Conservation (phyloP, 2,888 invertebrate genomes). For the Callinectes sapidus region DNA sequence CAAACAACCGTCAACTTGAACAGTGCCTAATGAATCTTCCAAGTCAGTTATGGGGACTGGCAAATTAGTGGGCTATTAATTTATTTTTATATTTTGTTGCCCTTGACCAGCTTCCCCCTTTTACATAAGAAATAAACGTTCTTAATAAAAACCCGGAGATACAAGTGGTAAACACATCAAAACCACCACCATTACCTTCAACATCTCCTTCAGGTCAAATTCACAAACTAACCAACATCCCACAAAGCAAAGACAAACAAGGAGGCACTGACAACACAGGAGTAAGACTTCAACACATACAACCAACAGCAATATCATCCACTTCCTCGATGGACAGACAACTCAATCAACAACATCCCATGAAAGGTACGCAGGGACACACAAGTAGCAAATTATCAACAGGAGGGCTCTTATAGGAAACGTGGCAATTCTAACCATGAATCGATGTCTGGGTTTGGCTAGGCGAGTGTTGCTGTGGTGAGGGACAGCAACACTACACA, state of each 20-base stretch:
- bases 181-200: too few relatives aligned
- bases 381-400: not conserved
- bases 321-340: too few relatives aligned
- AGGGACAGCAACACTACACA: not conserved
- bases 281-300: too few relatives aligned
- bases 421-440: not conserved
- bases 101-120: too few relatives aligned
- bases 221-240: not conserved
- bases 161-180: not conserved
- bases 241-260: not conserved
- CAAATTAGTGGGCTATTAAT: too few relatives aligned
- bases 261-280: not conserved
- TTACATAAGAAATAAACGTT: too few relatives aligned
- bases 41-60: too few relatives aligned
- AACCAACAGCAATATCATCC: too few relatives aligned
- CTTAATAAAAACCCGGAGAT: not conserved
- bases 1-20: not conserved
- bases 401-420: not conserved
- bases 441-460: slow-evolving; percentile 16
- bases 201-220: too few relatives aligned
- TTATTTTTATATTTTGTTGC: too few relatives aligned
- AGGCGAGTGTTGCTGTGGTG: not conserved
- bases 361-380: not conserved
- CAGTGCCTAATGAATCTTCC: too few relatives aligned
- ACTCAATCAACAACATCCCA: not conserved